Percentiles rank a stretch among this genome's conserved stretches.
phyloP scores from a whole-genome alignment of 2,113 vertebrate species.

The Cololabis saira region DNA sequence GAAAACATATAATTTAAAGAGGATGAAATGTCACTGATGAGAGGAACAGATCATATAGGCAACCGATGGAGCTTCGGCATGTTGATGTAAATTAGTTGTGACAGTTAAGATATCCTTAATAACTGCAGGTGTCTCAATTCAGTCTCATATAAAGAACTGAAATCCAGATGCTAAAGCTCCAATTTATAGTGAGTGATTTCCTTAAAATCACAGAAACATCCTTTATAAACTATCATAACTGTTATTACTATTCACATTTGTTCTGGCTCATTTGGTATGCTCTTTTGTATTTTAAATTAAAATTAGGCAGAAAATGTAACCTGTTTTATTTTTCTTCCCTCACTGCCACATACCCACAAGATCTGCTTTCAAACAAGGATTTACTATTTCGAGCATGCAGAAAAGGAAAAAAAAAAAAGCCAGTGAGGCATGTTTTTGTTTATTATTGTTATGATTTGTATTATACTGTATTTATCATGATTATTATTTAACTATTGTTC shows the following conservation, averaged over 20 bases:
- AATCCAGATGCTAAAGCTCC: neutral
- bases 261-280: neutral
- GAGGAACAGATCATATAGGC: slow-evolving; percentile 10
- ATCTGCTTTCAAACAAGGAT: neutral
- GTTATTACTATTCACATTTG: neutral
- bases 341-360: neutral
- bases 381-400: too few relatives aligned
- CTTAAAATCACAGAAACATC: neutral
- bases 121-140: slow-evolving; percentile 10
- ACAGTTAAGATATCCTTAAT: slow-evolving; percentile 16
- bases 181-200: neutral
- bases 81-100: slow-evolving; percentile 26
- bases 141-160: slow-evolving; percentile 2
- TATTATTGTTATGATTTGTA: too few relatives aligned
- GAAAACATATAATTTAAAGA: neutral
- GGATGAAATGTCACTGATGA: neutral
- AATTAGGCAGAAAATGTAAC: too few relatives aligned
- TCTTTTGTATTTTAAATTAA: too few relatives aligned
- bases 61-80: slow-evolving; percentile 15
- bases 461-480: too few relatives aligned
- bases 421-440: too few relatives aligned
- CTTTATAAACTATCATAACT: neutral
- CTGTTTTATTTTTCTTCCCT: neutral
- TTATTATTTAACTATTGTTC: too few relatives aligned
- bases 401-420: too few relatives aligned